Evolutionary conservation across 2,113 vertebrate genomes (phyloP).

Genomic region (Alethe diademata): DNA sequence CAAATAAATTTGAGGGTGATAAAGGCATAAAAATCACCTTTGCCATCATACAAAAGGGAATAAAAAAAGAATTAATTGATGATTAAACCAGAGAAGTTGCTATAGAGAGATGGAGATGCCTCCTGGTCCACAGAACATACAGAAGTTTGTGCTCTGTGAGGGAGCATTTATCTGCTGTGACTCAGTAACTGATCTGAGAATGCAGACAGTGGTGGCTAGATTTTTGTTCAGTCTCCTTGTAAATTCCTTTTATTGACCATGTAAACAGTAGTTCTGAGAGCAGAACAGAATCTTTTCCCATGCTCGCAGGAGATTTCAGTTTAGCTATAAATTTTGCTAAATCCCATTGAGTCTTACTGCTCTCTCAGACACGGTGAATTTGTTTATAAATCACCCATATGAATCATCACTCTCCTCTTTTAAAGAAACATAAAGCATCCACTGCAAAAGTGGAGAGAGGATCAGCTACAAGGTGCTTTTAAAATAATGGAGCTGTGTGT

Average conservation of each 20-base stretch:
- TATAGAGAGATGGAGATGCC: neutral
- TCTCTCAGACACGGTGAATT: slow-evolving; percentile 29
- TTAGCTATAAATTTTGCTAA: slow-evolving; percentile 49
- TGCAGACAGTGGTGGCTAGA: neutral
- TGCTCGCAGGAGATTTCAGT: slow-evolving; percentile 14
- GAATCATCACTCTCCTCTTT: slow-evolving; percentile 21
- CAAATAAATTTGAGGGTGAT: neutral
- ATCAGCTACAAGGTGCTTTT: neutral
- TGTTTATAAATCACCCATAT: slow-evolving; percentile 45
- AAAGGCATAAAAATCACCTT: neutral
- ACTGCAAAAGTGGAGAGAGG: neutral
- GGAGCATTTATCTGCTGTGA: neutral
- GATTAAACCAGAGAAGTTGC: neutral
- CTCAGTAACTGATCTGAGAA: neutral
- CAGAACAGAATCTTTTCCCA: neutral
- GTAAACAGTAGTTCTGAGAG: slow-evolving; percentile 49
- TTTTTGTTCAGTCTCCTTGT: neutral
- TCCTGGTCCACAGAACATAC: neutral
- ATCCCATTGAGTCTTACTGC: slow-evolving; percentile 18
- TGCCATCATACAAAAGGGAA: neutral
- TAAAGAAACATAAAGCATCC: slow-evolving; percentile 25
- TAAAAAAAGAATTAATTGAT: neutral
- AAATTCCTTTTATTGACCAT: slow-evolving; percentile 52
- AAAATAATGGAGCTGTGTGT: neutral
- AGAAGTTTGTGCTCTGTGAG: neutral